Percentiles rank a stretch among this genome's conserved stretches.
Evolutionary conservation across 2,888 invertebrate genomes (phyloP).

Genomic region (Eumacrocentrus americanus): DNA sequence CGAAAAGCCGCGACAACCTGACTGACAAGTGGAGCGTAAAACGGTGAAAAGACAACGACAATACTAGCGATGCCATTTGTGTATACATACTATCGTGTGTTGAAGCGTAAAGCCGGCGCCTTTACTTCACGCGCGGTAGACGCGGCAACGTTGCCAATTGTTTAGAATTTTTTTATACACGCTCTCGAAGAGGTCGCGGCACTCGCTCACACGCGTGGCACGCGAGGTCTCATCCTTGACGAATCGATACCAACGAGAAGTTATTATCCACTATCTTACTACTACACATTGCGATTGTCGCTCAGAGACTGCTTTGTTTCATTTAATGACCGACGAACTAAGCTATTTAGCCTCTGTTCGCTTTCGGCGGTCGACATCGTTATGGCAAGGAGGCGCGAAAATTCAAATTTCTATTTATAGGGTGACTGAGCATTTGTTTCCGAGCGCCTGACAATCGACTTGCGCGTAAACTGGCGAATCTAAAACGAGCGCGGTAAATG

Average conservation of each 20-base stretch:
- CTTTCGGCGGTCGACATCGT: too few species aligned
- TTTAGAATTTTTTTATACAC: slow-evolving; percentile 50
- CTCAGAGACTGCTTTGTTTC: too few species aligned
- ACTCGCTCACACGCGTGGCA: slow-evolving; percentile 15
- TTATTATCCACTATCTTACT: slow-evolving; percentile 20
- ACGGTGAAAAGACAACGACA: slow-evolving; percentile 45
- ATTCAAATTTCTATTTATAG: too few species aligned
- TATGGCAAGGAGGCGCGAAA: too few species aligned
- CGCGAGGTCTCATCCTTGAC: slow-evolving; percentile 31
- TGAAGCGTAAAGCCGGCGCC: too few species aligned
- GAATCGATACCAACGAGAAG: slow-evolving; percentile 34
- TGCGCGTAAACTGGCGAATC: too few species aligned
- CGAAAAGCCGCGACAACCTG: slow-evolving; percentile 24
- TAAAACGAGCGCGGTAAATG: too few species aligned
- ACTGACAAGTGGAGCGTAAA: slow-evolving; percentile 53
- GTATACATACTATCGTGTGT: too few species aligned
- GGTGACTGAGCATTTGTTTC: too few species aligned
- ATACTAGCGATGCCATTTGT: slow-evolving; percentile 28
- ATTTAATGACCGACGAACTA: too few species aligned
- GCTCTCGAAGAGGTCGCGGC: slow-evolving; percentile 11
- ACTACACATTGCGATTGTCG: neutral
- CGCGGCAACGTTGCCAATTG: slow-evolving; percentile 54
- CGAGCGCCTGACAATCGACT: too few species aligned
- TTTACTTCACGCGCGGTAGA: slow-evolving; percentile 28
- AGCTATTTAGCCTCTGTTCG: too few species aligned